Evolutionary conservation across 2,797 vertebrate genomes (phyloP).

Genomic region (Aulostomus chinensis): DNA sequence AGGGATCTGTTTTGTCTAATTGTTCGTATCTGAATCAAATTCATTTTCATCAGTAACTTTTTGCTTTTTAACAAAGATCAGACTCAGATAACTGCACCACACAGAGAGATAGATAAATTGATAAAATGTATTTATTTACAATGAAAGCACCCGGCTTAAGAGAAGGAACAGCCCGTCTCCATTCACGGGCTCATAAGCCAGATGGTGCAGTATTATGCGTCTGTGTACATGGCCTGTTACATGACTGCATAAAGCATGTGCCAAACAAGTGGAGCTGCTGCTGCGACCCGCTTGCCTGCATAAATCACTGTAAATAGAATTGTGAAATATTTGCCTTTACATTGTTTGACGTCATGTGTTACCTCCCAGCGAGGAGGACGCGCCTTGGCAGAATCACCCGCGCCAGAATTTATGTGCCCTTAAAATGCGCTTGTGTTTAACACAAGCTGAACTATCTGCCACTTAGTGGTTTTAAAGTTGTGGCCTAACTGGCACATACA

Average conservation of each 20-base stretch:
- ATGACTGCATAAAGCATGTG: constrained; percentile 74
- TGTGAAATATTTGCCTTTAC: constrained; percentile 65
- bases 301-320: constrained; percentile 67
- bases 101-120: too few species aligned
- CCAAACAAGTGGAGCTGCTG: constrained; percentile 72
- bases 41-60: not conserved
- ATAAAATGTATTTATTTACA: constrained; percentile 12
- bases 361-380: too few species aligned
- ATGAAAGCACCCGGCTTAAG: constrained; percentile 40
- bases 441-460: constrained; percentile 21
- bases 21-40: not conserved
- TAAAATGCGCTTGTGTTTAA: constrained; percentile 5
- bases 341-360: constrained; percentile 60
- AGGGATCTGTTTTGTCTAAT: too few species aligned
- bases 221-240: constrained; percentile 64
- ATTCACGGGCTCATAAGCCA: constrained; percentile 64
- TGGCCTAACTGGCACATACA: constrained; percentile 43
- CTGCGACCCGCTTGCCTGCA: constrained; percentile 46
- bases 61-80: not conserved
- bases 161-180: constrained; percentile 53
- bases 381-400: too few species aligned
- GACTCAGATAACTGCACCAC: not conserved
- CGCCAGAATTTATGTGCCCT: constrained; percentile 9
- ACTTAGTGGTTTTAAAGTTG: constrained; percentile 29
- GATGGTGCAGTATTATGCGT: constrained; percentile 72